phyloP scores from a whole-genome alignment of 2,797 vertebrate species.

The Lycodopsis pacificus region DNA sequence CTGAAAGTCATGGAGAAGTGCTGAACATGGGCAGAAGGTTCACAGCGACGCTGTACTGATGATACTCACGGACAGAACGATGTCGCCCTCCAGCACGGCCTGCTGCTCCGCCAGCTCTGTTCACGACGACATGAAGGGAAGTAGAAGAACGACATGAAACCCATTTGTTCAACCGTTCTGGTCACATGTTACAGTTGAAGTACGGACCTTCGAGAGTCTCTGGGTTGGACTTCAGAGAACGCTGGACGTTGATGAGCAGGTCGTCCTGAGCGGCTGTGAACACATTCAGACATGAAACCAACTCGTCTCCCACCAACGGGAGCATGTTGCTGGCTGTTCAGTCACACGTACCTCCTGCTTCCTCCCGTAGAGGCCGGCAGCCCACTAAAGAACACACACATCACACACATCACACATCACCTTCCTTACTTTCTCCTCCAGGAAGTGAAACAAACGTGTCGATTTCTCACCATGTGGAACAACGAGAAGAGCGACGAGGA shows the following conservation, averaged over 20 bases:
- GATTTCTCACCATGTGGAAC: background rate
- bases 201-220: constrained; percentile 56
- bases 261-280: background rate
- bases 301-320: too few species aligned
- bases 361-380: too few species aligned
- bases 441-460: too few species aligned
- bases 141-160: too few species aligned
- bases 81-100: constrained; percentile 52
- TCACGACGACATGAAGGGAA: background rate
- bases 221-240: constrained; percentile 24
- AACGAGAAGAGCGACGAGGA: background rate
- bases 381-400: too few species aligned
- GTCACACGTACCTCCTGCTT: too few species aligned
- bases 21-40: background rate
- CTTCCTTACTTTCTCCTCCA: too few species aligned
- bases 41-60: background rate
- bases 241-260: background rate
- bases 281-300: background rate
- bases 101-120: constrained; percentile 30
- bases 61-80: constrained; percentile 47
- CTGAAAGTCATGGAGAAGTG: background rate
- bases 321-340: background rate
- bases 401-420: too few species aligned
- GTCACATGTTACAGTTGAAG: background rate
- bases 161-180: too few species aligned